Evolutionary conservation across 2,797 vertebrate genomes (phyloP).

Genomic region (Danio aesculapii): DNA sequence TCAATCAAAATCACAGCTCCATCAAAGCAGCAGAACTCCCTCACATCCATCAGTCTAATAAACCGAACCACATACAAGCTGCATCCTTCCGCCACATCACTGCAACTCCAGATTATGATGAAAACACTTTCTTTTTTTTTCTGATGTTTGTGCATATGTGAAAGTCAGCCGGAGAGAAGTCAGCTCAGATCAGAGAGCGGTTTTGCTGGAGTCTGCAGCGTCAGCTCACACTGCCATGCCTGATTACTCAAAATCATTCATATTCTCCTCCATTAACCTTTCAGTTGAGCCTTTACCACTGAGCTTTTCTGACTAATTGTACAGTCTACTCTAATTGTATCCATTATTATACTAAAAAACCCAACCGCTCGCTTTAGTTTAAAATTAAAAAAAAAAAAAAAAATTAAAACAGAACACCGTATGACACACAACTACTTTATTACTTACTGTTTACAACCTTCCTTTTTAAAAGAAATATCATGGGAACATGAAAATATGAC

Average conservation of each 20-base stretch:
- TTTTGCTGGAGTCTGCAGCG: constrained; percentile 23
- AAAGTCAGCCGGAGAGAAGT: constrained; percentile 31
- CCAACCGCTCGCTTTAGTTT: constrained; percentile 18
- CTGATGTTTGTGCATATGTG: constrained; percentile 20
- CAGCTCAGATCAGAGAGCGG: constrained; percentile 32
- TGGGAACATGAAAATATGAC: too few relatives aligned
- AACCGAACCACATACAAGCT: neutral
- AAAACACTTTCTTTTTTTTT: constrained; percentile 10
- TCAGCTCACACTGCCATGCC: constrained; percentile 46
- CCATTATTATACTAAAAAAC: constrained; percentile 37
- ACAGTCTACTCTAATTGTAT: constrained; percentile 18
- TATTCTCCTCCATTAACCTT: constrained; percentile 56
- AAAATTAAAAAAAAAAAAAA: neutral
- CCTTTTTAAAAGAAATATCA: too few relatives aligned
- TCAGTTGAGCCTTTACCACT: constrained; percentile 38
- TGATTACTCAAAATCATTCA: constrained; percentile 40
- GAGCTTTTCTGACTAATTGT: constrained; percentile 37
- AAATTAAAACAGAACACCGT: neutral
- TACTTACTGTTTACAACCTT: neutral
- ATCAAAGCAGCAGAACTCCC: constrained; percentile 23
- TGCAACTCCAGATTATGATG: constrained; percentile 30
- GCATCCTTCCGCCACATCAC: neutral
- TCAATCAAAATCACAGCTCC: constrained; percentile 34
- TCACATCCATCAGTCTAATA: constrained; percentile 37
- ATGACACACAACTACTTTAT: neutral